Percentiles rank a stretch among this genome's conserved stretches.
phyloP scores from a whole-genome alignment of 2,797 vertebrate species.

The Pteropus rufus region DNA sequence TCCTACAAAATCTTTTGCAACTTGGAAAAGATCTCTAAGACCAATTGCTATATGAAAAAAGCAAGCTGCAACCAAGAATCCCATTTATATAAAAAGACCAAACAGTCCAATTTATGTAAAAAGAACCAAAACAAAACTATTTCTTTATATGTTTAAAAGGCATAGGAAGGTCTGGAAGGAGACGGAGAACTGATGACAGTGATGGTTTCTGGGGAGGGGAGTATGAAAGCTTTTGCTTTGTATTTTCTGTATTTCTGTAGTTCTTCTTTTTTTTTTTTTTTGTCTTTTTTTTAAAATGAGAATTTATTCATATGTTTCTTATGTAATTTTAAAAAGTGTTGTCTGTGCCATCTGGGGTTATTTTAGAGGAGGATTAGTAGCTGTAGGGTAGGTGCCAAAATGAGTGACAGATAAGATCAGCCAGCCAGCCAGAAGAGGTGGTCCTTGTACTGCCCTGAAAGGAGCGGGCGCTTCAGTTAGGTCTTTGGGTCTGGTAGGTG shows the following conservation, averaged over 20 bases:
- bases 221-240: neutral
- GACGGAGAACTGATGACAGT: neutral
- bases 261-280: neutral
- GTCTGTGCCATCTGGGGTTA: neutral
- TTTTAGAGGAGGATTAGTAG: neutral
- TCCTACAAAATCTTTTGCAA: neutral
- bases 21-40: neutral
- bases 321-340: neutral
- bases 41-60: neutral
- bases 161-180: neutral
- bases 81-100: neutral
- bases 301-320: slow-evolving; percentile 2
- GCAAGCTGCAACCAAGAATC: neutral
- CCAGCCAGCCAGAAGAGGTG: neutral
- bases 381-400: neutral
- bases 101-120: neutral
- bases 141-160: neutral
- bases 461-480: neutral
- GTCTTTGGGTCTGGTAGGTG: neutral
- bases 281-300: neutral
- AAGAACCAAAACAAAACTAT: neutral
- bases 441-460: neutral
- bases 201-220: neutral
- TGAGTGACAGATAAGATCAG: neutral
- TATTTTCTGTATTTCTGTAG: neutral